Percentiles rank a stretch among this genome's conserved stretches.
Conservation (phyloP, 2,797 vertebrate species). For the Enteromius paludinosus region DNA sequence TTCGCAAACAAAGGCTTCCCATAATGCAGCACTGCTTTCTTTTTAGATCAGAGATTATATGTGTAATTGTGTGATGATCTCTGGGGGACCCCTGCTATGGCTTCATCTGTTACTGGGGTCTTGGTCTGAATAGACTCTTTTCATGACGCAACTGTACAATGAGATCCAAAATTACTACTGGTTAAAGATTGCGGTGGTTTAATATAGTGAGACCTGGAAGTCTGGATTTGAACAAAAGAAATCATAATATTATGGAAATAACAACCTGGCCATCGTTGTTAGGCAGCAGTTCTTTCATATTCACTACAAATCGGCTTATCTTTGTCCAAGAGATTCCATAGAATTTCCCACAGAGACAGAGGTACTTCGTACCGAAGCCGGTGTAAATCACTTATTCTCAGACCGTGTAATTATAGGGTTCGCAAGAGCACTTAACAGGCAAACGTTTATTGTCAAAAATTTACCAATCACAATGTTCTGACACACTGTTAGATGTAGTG, state of each 20-base stretch:
- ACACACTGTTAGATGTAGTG: neutral
- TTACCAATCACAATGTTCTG: constrained; percentile 16
- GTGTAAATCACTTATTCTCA: constrained; percentile 30
- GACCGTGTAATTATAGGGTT: constrained; percentile 35
- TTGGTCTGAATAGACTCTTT: constrained; percentile 39
- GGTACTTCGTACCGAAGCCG: neutral
- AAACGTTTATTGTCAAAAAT: constrained; percentile 35
- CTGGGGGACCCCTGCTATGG: constrained; percentile 50
- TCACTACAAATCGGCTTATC: constrained; percentile 36
- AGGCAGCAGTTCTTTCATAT: constrained; percentile 42
- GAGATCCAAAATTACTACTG: constrained; percentile 35
- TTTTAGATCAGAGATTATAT: constrained; percentile 71
- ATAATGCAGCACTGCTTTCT: constrained; percentile 66
- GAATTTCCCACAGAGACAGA: constrained; percentile 6
- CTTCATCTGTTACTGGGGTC: constrained; percentile 45
- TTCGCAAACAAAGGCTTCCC: constrained; percentile 64
- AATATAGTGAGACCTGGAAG: constrained; percentile 41
- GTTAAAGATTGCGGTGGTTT: constrained; percentile 9
- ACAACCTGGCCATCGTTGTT: constrained; percentile 36
- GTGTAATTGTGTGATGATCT: constrained; percentile 72
- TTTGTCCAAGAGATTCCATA: constrained; percentile 13
- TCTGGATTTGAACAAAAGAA: constrained; percentile 33
- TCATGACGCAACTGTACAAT: constrained; percentile 43
- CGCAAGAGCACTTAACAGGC: constrained; percentile 21
- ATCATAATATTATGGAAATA: constrained; percentile 52